Evolutionary conservation across 1,140 invertebrate species (phyloP), one percentile per base, ranked within the genome.

Genomic region (Penaeus indicus): DNA sequence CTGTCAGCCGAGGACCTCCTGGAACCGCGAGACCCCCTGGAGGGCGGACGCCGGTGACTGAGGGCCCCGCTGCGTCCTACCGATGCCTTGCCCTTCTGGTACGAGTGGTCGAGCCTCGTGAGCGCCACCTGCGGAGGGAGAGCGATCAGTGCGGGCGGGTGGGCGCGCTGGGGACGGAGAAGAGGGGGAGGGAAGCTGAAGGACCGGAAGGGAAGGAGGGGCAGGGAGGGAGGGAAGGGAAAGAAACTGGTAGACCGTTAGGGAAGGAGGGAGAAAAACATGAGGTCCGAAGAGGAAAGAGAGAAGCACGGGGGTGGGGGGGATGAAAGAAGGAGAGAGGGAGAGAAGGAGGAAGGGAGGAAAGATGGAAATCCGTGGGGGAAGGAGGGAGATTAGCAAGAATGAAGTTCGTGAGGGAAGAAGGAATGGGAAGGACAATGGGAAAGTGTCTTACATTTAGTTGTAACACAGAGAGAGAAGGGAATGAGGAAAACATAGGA

Each of bases 31-130:
- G 82, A 85, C 22, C 63, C 64, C 72, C 86, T 61, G 25, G 89
- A 90, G 2, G 89, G 89, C 25, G 89, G 89, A 19, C 85, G 89
- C 0, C 85, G 80, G 16, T 88, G 69, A 22, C 89, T 84, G 64
- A 90, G 85, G 69, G 89, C 89, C 8, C 89, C 89, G 54, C 89
- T 90, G 5, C 89, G 89, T 16, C 89, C 89, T 13, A 88, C 72
- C 3, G 38, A 79, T 4, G 54, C 85, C 60, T 88, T 90, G 22
- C 67, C 85, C 42, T 90, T 90, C 89, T 90, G 89, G 1, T 72
- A 86, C 47, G 89, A 87, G 85, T 90, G 89, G 27, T 90, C 89
- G 64, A 90, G 83, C n/a, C 82, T 64, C 25, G 89, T 87, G 79
- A 90, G 38, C 5, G 79, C 85, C 81, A 90, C 81, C 85, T 90